phyloP scores from a whole-genome alignment of 2,113 vertebrate genomes.

The Sinocyclocheilus grahami region DNA sequence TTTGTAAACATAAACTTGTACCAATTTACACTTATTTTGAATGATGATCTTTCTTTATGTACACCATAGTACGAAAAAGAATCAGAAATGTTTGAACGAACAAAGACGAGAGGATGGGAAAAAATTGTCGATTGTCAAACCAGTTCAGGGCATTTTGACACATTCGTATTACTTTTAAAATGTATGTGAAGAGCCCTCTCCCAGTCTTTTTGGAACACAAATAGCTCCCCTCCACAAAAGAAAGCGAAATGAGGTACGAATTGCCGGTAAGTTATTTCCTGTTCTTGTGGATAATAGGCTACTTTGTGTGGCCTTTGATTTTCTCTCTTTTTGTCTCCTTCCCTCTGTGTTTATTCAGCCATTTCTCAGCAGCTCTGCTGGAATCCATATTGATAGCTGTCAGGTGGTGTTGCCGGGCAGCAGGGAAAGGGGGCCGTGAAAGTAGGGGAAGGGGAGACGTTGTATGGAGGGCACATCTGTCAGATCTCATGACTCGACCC shows the following conservation, averaged over 20 bases:
- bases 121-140: slow-evolving; percentile 67
- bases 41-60: not conserved
- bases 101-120: slow-evolving; percentile 35
- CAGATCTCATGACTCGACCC: slow-evolving; percentile 77
- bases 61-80: slow-evolving; percentile 11
- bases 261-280: slow-evolving; percentile 74
- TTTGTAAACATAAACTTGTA: slow-evolving; percentile 16
- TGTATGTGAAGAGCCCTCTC: slow-evolving; percentile 56
- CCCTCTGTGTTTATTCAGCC: slow-evolving; percentile 70
- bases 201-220: slow-evolving; percentile 50
- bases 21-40: slow-evolving; percentile 19
- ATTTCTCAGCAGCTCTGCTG: slow-evolving; percentile 70
- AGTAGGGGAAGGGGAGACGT: slow-evolving; percentile 65
- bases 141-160: slow-evolving; percentile 62
- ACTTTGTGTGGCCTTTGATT: slow-evolving; percentile 68
- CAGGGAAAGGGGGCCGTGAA: slow-evolving; percentile 60
- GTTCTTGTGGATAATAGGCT: slow-evolving; percentile 69
- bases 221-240: slow-evolving; percentile 58
- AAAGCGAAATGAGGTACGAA: slow-evolving; percentile 71
- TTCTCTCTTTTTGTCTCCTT: slow-evolving; percentile 61
- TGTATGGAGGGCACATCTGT: slow-evolving; percentile 81
- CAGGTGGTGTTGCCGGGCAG: slow-evolving; percentile 68
- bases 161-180: slow-evolving; percentile 68
- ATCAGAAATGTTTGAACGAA: not conserved
- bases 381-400: slow-evolving; percentile 82